phyloP scores from a whole-genome alignment of 2,888 invertebrate species.

The Drosophila yooni region DNA sequence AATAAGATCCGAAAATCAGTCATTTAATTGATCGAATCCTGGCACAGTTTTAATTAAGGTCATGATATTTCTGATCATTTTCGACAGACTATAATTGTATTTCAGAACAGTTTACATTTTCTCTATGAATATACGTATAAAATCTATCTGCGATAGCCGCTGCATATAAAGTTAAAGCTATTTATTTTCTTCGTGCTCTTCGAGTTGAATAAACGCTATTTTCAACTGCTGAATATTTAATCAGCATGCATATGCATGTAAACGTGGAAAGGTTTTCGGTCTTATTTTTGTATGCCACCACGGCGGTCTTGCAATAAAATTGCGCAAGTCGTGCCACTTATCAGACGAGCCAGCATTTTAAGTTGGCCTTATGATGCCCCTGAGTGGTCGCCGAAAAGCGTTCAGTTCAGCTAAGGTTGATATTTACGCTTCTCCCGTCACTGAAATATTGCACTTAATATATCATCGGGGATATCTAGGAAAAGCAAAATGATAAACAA shows the following conservation, averaged over 20 bases:
- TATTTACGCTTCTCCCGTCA: slow-evolving; percentile 59
- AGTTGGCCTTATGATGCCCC: slow-evolving; percentile 53
- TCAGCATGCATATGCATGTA: slow-evolving; percentile 46
- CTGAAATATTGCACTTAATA: slow-evolving; percentile 74
- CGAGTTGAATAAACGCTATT: neutral
- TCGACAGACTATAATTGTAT: slow-evolving; percentile 17
- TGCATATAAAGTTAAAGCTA: neutral
- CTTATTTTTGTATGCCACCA: slow-evolving; percentile 21
- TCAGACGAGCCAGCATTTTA: slow-evolving; percentile 53
- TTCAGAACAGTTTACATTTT: neutral
- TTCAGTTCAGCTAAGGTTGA: slow-evolving; percentile 48
- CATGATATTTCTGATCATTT: slow-evolving; percentile 6
- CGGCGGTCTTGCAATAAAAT: slow-evolving; percentile 46
- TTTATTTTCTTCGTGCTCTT: neutral
- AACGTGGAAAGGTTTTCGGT: slow-evolving; percentile 3
- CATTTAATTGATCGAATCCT: slow-evolving; percentile 39
- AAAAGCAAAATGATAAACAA: neutral
- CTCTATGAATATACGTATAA: neutral
- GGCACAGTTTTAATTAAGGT: slow-evolving; percentile 55
- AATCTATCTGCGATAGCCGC: neutral
- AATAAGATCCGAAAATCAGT: slow-evolving; percentile 37
- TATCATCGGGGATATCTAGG: slow-evolving; percentile 57
- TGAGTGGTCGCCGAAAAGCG: slow-evolving; percentile 43
- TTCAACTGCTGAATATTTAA: slow-evolving; percentile 54
- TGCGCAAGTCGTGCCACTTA: slow-evolving; percentile 52